A percentile compares a stretch with the other conserved stretches of the same genome.
These are phyloP conservation scores for Neogobius melanostomus DNA, from an alignment of 2,113 vertebrate species.

Conservation along the genomic window DNA sequence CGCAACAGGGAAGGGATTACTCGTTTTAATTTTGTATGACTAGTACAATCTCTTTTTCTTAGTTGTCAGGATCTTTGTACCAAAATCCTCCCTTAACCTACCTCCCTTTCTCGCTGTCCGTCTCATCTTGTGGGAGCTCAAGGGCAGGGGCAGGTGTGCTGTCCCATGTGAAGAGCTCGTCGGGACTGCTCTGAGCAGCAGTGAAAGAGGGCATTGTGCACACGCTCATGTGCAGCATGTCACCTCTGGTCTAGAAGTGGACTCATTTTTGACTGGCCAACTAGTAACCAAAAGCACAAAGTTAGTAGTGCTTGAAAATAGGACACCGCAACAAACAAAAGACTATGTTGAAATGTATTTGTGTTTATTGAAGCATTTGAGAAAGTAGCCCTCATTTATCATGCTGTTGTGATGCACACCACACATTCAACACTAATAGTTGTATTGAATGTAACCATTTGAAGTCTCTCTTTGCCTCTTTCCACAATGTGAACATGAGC, in stretches of 20 bases:
- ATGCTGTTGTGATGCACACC: slow-evolving; percentile 34
- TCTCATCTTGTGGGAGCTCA: slow-evolving; percentile 49
- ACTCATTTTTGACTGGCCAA: slow-evolving; percentile 34
- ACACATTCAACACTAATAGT: slow-evolving; percentile 33
- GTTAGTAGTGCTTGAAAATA: slow-evolving; percentile 50
- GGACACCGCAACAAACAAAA: slow-evolving; percentile 38
- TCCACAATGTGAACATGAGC: slow-evolving; percentile 9
- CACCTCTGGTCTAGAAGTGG: slow-evolving; percentile 39
- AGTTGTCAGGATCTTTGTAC: slow-evolving; percentile 66
- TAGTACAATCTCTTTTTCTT: slow-evolving; percentile 60
- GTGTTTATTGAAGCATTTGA: slow-evolving; percentile 28
- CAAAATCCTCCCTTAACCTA: slow-evolving; percentile 70
- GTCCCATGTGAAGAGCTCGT: slow-evolving; percentile 15
- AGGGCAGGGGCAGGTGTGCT: slow-evolving; percentile 31
- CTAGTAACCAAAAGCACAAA: slow-evolving; percentile 68
- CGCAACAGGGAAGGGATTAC: slow-evolving; percentile 56
- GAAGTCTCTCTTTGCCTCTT: not conserved
- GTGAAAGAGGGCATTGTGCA: slow-evolving; percentile 14
- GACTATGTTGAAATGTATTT: slow-evolving; percentile 47
- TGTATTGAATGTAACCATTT: slow-evolving; percentile 26
- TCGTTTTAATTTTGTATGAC: slow-evolving; percentile 52
- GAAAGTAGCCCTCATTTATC: slow-evolving; percentile 66
- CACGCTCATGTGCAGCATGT: slow-evolving; percentile 22
- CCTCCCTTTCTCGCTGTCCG: slow-evolving; percentile 61
- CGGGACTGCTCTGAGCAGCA: slow-evolving; percentile 25